Evolutionary conservation across 2,888 invertebrate species (phyloP).

Genomic region (Hypselothyrea guttata): DNA sequence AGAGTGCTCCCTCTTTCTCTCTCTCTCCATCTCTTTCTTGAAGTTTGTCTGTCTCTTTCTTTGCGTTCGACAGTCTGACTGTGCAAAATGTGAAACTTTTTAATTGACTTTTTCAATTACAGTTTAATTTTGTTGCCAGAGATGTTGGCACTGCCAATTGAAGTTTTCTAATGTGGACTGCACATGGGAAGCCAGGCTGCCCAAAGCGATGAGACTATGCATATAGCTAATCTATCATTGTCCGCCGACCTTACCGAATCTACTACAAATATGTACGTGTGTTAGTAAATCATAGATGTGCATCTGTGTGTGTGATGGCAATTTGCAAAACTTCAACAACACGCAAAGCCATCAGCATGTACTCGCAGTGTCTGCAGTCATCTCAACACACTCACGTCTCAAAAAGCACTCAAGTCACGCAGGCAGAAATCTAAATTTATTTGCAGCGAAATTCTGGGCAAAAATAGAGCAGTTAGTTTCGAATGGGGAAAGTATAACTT

Average conservation of each 20-base stretch:
- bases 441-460: slow-evolving; percentile 39
- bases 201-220: slow-evolving; percentile 1
- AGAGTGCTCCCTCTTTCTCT: background rate
- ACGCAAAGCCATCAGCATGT: slow-evolving; percentile 53
- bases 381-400: slow-evolving; percentile 10
- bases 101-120: slow-evolving; percentile 77
- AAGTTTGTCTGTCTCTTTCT: background rate
- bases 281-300: too few relatives aligned
- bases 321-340: slow-evolving; percentile 73
- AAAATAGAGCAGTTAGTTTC: slow-evolving; percentile 1
- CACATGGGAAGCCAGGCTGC: slow-evolving; percentile 1
- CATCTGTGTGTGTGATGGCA: slow-evolving; percentile 37
- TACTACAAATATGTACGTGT: too few relatives aligned
- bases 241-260: slow-evolving; percentile 34
- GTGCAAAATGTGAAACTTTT: slow-evolving; percentile 67
- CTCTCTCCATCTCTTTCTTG: background rate
- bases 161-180: slow-evolving; percentile 49
- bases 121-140: slow-evolving; percentile 73
- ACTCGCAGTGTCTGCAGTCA: background rate
- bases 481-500: background rate
- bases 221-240: slow-evolving; percentile 64
- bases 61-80: slow-evolving; percentile 28
- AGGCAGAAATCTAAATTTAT: slow-evolving; percentile 60
- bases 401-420: slow-evolving; percentile 19
- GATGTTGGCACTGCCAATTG: slow-evolving; percentile 64